Base-by-base conservation (phyloP, 1,140 invertebrate genomes). In the Drosophila pectinifera region DNA sequence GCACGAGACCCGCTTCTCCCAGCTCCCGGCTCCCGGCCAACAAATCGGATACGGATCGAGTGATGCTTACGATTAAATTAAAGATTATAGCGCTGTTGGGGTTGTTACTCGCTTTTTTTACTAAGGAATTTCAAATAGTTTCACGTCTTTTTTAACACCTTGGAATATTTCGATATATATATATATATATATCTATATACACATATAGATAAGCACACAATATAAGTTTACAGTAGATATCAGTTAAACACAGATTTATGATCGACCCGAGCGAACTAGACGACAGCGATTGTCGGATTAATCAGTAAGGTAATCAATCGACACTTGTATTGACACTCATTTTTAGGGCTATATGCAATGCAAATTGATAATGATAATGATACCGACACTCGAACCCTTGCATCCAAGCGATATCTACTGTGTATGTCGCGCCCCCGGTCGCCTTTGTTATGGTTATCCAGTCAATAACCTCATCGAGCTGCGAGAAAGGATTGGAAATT, bases 61-160 rank as follows among this genome's bases (percentile, higher is more conserved):
- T 22, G 53, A 58, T 57, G 63, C 46, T 41, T 76, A 67, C 18
- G 5, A 38, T 53, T 68, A 58, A 48, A 75, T 51, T 43, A 63
- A 62, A 56, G 55, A 42, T 57, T 49, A 68, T 18, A 24, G 36
- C 18, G 38, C 61, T 31, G 20, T 43, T 48, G 26, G 48, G 13
- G 26, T 48, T 39, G 28, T 57, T 61, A 49, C 24, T 49, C 16
- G 64, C 18, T 65, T 38, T 20, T 28, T 65, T 80, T 69, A 88
- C 78, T 81, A 85, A 85, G 69, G 69, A 86, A 81, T 85, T 85
- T 85, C 42, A 81, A 81, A 86, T 78, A 61, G 53, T 51, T 75
- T 68, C 61, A 68, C 68, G 76, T 74, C 53, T 79, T 79, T 78
- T 77, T 63, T 78, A 85, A 85, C 82, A 85, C 82, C 78, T 74